Conservation (phyloP, 2,113 vertebrate species). For the Felis catus region DNA sequence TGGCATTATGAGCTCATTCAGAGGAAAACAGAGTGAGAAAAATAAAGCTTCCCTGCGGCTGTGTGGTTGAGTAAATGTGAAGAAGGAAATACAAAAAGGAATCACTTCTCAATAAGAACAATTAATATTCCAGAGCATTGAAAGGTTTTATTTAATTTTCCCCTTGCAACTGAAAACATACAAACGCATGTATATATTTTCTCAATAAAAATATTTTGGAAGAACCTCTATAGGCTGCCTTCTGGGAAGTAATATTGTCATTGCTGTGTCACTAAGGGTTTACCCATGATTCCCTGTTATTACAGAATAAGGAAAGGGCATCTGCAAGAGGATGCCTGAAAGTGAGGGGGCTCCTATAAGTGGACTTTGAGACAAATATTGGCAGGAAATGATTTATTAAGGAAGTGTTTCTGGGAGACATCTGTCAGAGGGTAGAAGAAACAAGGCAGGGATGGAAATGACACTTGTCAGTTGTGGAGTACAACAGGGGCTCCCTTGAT, state of each 20-base stretch:
- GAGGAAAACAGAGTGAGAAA: background rate
- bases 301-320: background rate
- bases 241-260: background rate
- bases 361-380: background rate
- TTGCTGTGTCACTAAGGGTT: background rate
- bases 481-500: too few relatives aligned
- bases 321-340: background rate
- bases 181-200: background rate
- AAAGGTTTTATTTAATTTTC: background rate
- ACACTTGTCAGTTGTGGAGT: background rate
- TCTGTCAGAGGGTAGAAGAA: background rate
- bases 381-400: background rate
- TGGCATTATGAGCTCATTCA: constrained; percentile 44
- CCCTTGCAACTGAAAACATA: background rate
- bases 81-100: background rate
- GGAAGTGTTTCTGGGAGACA: background rate
- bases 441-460: background rate
- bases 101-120: background rate
- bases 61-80: background rate
- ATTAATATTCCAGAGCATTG: background rate
- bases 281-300: background rate
- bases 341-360: background rate
- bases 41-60: background rate
- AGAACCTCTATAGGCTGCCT: background rate
- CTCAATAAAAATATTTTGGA: background rate